A percentile compares a stretch with the other conserved stretches of the same genome.
Conservation (phyloP, 2,113 vertebrate species). For the Xenotilapia caudafasciata region DNA sequence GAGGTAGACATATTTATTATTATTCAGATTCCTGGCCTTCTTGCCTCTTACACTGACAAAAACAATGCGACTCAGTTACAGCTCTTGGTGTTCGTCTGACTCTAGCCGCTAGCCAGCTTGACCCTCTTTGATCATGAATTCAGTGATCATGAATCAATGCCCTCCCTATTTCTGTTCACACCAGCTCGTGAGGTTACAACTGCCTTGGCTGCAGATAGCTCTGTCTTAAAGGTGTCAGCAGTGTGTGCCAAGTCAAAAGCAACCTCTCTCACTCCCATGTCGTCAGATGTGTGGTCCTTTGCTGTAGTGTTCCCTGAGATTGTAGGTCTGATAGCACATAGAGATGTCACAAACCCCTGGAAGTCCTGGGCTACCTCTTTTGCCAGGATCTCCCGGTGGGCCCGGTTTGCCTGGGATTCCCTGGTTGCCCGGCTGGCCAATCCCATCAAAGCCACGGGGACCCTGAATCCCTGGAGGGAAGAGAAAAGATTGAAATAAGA, state of each 20-base stretch:
- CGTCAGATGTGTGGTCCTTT: constrained; percentile 75
- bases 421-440: constrained; percentile 64
- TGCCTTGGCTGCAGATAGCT: background rate
- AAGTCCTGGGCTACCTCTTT: constrained; percentile 61
- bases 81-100: background rate
- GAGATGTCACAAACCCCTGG: constrained; percentile 74
- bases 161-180: background rate
- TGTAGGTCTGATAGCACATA: constrained; percentile 73
- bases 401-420: constrained; percentile 72
- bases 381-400: constrained; percentile 63
- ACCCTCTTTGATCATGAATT: background rate
- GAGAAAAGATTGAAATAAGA: background rate
- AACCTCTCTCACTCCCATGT: background rate
- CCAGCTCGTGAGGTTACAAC: background rate
- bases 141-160: background rate
- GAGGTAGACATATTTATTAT: constrained; percentile 21
- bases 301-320: constrained; percentile 71
- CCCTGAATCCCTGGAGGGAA: constrained; percentile 64
- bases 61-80: background rate
- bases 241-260: background rate
- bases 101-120: background rate
- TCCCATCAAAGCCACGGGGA: constrained; percentile 67
- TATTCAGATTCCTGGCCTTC: background rate
- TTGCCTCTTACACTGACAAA: background rate
- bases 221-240: background rate